Conservation (phyloP, 2,888 invertebrate species). For the Alentia gelatinosa region DNA sequence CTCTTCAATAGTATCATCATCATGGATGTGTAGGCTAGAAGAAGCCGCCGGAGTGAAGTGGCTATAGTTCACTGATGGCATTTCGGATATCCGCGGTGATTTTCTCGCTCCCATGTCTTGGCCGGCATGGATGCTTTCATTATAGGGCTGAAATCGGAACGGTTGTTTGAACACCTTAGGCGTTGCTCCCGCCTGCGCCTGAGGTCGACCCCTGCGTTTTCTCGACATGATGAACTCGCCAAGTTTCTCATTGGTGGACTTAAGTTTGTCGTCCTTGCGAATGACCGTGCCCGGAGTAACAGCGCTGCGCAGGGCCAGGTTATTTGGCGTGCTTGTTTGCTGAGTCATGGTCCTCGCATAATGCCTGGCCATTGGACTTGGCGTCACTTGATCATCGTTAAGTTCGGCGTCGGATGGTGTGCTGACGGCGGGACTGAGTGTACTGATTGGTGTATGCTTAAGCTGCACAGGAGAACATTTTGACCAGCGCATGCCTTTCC, state of each 20-base stretch:
- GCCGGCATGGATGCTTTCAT: not conserved
- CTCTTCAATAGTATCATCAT: not conserved
- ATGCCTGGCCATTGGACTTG: not conserved
- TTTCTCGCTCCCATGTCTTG: not conserved
- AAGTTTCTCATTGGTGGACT: not conserved
- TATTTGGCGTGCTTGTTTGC: constrained; percentile 9
- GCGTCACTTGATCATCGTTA: not conserved
- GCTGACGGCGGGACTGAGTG: not conserved
- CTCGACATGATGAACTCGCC: constrained; percentile 35
- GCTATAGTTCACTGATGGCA: constrained; percentile 18
- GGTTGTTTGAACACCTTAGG: not conserved
- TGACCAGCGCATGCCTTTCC: not conserved
- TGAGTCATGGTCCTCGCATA: not conserved
- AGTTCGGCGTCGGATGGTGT: not conserved
- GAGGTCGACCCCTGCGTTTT: not conserved
- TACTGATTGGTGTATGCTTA: not conserved
- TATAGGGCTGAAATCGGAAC: not conserved
- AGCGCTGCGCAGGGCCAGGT: too few relatives aligned
- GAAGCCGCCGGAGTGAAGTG: constrained; percentile 8
- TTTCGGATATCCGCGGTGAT: constrained; percentile 2
- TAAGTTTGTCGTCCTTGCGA: not conserved
- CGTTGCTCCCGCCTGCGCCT: not conserved
- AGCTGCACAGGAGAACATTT: not conserved
- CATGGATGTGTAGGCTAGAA: not conserved
- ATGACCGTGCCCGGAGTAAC: not conserved